phyloP scores from a whole-genome alignment of 92 coral and sea anemone species.

The Muricea muricata region DNA sequence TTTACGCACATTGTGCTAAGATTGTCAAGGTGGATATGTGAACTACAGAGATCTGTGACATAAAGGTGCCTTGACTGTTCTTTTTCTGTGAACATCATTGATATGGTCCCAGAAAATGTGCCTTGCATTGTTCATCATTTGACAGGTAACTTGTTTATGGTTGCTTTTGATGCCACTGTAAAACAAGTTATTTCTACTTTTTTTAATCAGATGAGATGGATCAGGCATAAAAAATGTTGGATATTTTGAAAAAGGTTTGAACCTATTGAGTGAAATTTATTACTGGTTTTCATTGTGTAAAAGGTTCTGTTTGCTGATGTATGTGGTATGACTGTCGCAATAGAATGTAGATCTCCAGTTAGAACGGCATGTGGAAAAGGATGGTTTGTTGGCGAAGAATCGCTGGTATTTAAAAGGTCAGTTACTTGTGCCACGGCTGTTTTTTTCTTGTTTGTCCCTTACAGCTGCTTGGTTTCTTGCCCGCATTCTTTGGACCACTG shows the following conservation, averaged over 20 bases:
- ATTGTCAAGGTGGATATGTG: constrained; percentile 50
- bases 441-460: constrained; percentile 31
- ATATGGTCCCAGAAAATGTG: constrained; percentile 24
- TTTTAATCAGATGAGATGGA: constrained; percentile 48
- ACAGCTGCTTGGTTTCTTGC: constrained; percentile 47
- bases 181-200: constrained; percentile 39
- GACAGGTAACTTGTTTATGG: constrained; percentile 26
- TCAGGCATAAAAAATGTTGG: neutral
- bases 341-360: no score
- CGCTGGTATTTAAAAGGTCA: constrained; percentile 15
- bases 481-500: constrained; percentile 57
- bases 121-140: constrained; percentile 34
- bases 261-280: constrained; percentile 1
- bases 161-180: constrained; percentile 36
- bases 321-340: no score
- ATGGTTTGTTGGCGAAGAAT: neutral
- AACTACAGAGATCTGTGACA: constrained; percentile 37
- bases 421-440: constrained; percentile 9
- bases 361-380: no score
- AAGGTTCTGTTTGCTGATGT: neutral
- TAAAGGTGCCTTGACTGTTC: neutral
- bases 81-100: neutral
- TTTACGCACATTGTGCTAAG: constrained; percentile 63
- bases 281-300: constrained; percentile 25
- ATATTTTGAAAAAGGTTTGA: constrained; percentile 21